Base-by-base conservation (phyloP, 1,140 invertebrate genomes). In the Anoplolepis gracilipes region DNA sequence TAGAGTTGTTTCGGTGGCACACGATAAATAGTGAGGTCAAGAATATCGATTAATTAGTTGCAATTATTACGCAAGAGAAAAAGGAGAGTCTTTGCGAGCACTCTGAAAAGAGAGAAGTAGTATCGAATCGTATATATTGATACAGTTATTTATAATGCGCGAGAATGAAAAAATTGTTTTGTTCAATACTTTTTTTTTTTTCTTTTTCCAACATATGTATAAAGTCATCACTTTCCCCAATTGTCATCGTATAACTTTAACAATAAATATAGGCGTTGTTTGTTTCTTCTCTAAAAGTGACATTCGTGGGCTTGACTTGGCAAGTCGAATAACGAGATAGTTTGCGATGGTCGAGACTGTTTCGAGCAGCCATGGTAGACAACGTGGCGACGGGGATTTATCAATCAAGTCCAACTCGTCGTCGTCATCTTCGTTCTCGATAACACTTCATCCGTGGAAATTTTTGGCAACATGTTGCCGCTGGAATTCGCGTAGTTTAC, bases 301-400 rank as follows among this genome's bases (percentile, higher is more conserved):
- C 39, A 49, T 77, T 64, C 46, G 30, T 42, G 49, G 53, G 39
- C 65, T 72, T 28, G 82, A 33, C 49, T 70, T 39, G 57, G 65
- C 25, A 11, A 57, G 82, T 85, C 86, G 79, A 78, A 72, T 70
- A 84, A 65, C 61, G 53, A 64, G 49, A 85, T 73, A 46, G 36
- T 65, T 57, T 36, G 53, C 61, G n/a, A 49, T 46, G 49, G 75
- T 28, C 59, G 30, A 59, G 67, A 62, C 28, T 28, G 62, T 64
- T 86, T 22, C 39, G 2, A 65, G 11, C 33, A 11, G 11, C 33
- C 59, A 25, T 30, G 87, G 88, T 64, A 91, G 90, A 91, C 90
- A 91, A 75, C 59, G 65, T 49, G 90, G 90, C 90, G 90, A 85
- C 88, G n/a, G 53, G 72, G 70, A 85, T 88, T 81, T 85, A 78